These are phyloP conservation scores for Amitus sp. DNA, from an alignment of 2,888 invertebrate species.

Conservation along the genomic window DNA sequence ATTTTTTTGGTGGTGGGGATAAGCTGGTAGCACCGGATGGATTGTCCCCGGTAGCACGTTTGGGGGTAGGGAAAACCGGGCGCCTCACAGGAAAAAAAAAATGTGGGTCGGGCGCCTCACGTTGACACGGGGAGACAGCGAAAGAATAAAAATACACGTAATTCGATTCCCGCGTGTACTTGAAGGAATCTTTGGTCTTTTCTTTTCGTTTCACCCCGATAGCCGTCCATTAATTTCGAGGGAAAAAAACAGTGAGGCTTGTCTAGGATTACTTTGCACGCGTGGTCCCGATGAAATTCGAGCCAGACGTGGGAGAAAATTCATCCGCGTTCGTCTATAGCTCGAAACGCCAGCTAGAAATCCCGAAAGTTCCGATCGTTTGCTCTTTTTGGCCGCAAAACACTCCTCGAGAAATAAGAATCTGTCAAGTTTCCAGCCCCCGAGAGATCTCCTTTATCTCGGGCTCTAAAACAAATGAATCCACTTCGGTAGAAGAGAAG, in stretches of 20 bases:
- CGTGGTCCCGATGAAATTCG: conserved; percentile 35
- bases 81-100: no score
- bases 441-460: conserved; percentile 15
- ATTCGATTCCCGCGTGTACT: not conserved
- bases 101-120: no score
- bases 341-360: conserved; percentile 11
- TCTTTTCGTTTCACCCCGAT: conserved; percentile 17
- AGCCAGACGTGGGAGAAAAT: conserved; percentile 30
- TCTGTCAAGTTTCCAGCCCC: not conserved
- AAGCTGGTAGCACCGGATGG: no score
- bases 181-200: not conserved
- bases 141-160: conserved; percentile 18
- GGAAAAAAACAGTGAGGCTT: conserved; percentile 20
- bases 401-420: conserved; percentile 3
- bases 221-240: conserved; percentile 33
- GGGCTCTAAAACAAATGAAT: conserved; percentile 30
- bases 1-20: no score
- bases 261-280: conserved; percentile 37
- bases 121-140: not conserved
- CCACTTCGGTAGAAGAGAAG: conserved; percentile 17
- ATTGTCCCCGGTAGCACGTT: no score
- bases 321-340: conserved; percentile 22
- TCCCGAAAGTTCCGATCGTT: conserved; percentile 13
- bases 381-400: conserved; percentile 1
- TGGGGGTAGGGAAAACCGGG: no score